These are phyloP conservation scores for Mionectes macconnelli DNA, from an alignment of 2,113 vertebrate species.

Conservation along the genomic window DNA sequence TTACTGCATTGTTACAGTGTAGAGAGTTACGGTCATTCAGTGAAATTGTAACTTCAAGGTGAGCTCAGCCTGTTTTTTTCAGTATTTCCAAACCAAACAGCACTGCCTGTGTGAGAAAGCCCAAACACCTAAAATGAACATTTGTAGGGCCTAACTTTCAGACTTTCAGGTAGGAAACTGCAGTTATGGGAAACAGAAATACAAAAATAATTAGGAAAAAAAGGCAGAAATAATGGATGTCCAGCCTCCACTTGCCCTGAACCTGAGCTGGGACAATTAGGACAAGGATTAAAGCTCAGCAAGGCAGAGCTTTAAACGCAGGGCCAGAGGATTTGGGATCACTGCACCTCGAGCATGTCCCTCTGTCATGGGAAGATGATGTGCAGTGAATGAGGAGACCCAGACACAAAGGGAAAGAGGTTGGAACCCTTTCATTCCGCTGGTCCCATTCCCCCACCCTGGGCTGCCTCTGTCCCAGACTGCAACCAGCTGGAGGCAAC, in stretches of 20 bases:
- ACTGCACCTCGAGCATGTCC: accelerated
- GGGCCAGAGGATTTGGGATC: background rate
- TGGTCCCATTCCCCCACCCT: accelerated
- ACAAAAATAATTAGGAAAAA: background rate
- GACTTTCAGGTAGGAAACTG: background rate
- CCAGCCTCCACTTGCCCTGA: too few relatives aligned
- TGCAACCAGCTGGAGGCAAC: background rate
- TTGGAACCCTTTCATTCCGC: accelerated
- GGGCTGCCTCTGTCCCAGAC: background rate
- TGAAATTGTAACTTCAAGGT: accelerated
- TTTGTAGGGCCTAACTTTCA: background rate
- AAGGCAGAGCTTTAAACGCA: background rate
- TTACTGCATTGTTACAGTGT: accelerated
- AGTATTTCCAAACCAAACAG: background rate
- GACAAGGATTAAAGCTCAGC: too few relatives aligned
- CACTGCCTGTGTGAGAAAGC: accelerated
- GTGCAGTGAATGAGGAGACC: background rate
- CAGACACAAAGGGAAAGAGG: accelerated
- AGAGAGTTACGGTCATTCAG: accelerated
- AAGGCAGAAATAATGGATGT: too few relatives aligned
- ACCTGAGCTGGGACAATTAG: background rate
- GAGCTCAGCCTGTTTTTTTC: background rate
- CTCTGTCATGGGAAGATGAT: accelerated
- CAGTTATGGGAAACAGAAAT: background rate
- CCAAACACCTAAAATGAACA: accelerated